A percentile compares a stretch with the other conserved stretches of the same genome.
phyloP scores from a whole-genome alignment of 2,113 vertebrate species.

The Paedocypris sp. region DNA sequence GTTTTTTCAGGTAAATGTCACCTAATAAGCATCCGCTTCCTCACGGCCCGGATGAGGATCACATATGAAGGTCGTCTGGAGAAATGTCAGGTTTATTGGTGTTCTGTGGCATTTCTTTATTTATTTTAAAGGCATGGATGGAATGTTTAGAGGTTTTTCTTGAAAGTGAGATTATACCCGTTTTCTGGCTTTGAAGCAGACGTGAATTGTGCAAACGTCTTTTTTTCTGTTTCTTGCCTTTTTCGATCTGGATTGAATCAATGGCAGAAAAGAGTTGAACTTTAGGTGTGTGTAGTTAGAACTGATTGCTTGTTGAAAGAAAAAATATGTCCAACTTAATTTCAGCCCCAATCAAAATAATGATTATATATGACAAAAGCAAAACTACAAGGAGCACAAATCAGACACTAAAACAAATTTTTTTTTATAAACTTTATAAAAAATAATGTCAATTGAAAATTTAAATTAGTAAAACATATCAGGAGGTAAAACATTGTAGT shows the following conservation, averaged over 20 bases:
- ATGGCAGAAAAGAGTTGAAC: neutral
- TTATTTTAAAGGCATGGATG: neutral
- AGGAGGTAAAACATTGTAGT: no score
- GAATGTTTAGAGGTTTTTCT: neutral
- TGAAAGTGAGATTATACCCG: neutral
- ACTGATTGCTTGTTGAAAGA: no score
- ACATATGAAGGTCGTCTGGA: conserved; percentile 10
- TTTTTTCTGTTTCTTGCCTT: neutral
- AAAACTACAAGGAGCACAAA: no score
- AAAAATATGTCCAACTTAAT: no score
- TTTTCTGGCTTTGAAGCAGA: neutral
- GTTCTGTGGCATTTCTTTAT: neutral
- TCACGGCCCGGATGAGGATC: neutral
- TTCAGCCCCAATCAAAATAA: no score
- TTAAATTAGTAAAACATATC: no score
- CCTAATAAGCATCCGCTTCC: conserved; percentile 6
- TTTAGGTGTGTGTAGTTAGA: neutral
- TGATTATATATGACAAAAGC: no score
- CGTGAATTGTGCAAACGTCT: neutral
- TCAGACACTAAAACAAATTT: no score
- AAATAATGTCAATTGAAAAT: no score
- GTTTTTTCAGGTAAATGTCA: conserved; percentile 17
- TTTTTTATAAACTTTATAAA: no score
- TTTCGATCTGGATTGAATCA: neutral
- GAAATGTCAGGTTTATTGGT: conserved; percentile 13